These are phyloP conservation scores for Neodon shergylaensis DNA, from an alignment of 2,113 vertebrate genomes.

Conservation along the genomic window DNA sequence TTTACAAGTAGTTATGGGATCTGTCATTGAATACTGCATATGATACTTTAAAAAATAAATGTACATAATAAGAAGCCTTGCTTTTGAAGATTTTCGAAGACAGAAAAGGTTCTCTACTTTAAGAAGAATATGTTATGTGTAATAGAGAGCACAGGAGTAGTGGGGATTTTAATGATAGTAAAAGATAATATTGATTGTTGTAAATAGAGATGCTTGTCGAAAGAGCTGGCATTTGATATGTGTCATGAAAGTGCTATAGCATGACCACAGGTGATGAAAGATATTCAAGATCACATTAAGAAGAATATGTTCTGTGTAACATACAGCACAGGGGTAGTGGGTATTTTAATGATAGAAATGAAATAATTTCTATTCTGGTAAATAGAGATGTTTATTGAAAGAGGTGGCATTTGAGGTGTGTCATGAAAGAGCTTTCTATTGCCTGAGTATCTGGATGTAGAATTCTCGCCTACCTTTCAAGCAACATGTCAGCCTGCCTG, in stretches of 20 bases:
- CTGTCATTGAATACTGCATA: not conserved
- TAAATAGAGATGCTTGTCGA: not conserved
- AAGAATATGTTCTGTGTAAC: not conserved
- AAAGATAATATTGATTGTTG: conserved; percentile 21
- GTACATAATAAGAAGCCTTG: not conserved
- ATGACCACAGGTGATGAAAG: not conserved
- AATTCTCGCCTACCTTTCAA: not conserved
- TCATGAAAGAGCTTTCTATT: not conserved
- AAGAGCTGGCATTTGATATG: not conserved
- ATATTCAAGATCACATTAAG: not conserved
- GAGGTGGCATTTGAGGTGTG: not conserved
- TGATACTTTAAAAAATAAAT: not conserved
- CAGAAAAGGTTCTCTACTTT: not conserved
- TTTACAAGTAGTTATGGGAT: not conserved
- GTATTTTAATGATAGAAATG: conserved; percentile 2
- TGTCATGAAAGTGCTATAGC: not conserved
- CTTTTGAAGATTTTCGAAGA: not conserved
- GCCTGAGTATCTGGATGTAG: not conserved
- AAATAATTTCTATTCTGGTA: conserved; percentile 21
- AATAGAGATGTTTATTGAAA: conserved; percentile 31
- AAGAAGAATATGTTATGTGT: not conserved
- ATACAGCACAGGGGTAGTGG: not conserved
- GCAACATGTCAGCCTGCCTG: not conserved
- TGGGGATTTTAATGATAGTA: not conserved
- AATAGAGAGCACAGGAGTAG: not conserved